These are phyloP conservation scores for Sinosuthora webbiana DNA, from an alignment of 2,113 vertebrate genomes.

Conservation along the genomic window DNA sequence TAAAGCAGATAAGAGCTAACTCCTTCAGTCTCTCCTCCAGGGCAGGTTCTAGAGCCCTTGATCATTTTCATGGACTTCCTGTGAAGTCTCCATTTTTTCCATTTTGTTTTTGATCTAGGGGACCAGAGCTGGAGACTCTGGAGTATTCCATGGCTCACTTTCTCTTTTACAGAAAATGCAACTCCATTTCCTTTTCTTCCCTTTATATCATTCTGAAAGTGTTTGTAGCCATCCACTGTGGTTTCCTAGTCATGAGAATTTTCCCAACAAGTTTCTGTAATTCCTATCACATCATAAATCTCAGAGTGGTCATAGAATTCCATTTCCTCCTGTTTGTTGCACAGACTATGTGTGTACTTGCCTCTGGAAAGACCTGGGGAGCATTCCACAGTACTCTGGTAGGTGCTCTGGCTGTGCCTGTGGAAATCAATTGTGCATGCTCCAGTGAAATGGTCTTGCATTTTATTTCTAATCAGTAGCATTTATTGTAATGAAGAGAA, in stretches of 20 bases:
- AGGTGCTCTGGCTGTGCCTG: background rate
- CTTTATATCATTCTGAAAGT: background rate
- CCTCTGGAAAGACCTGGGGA: background rate
- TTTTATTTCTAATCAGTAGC: background rate
- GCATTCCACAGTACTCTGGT: background rate
- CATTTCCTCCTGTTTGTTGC: background rate
- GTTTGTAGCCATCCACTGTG: background rate
- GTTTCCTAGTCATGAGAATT: background rate
- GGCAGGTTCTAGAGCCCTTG: background rate
- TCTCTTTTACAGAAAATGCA: background rate
- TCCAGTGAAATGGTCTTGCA: background rate
- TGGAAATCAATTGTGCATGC: background rate
- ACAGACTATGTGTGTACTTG: background rate
- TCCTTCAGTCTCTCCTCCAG: background rate
- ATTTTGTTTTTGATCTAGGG: background rate
- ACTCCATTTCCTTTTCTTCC: background rate
- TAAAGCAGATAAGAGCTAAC: background rate
- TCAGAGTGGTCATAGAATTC: background rate
- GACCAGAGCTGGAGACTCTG: background rate
- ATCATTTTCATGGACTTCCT: background rate
- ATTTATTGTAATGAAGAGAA: background rate
- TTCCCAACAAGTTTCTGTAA: background rate
- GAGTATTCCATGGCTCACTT: background rate
- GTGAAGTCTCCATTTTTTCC: background rate
- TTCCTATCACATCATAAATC: background rate